Evolutionary conservation across 2,113 vertebrate species (phyloP).

Genomic region (Tretioscincus oriximinensis): DNA sequence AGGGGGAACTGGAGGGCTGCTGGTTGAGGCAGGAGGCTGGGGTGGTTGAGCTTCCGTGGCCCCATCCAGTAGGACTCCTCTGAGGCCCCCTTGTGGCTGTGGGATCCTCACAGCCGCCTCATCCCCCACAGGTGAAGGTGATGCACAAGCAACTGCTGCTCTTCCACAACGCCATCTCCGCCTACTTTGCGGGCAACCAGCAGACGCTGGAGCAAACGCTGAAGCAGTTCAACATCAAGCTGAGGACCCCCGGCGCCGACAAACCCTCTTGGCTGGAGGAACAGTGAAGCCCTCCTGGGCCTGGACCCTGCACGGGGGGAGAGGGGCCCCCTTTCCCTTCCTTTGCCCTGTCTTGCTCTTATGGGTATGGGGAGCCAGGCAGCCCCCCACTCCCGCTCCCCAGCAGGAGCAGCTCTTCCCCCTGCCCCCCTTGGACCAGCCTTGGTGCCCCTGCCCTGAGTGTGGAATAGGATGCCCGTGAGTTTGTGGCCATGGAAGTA

Average conservation of each 20-base stretch:
- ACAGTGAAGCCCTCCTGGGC: conserved; percentile 74
- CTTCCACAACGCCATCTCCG: conserved; percentile 96
- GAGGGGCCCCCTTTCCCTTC: background rate
- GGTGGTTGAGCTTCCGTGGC: too few relatives aligned
- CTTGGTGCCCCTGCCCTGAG: background rate
- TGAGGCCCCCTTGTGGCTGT: background rate
- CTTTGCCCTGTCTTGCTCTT: background rate
- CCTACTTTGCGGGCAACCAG: conserved; percentile 97
- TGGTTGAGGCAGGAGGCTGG: background rate
- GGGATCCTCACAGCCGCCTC: too few relatives aligned
- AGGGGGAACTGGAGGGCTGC: too few relatives aligned
- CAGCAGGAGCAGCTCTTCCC: background rate
- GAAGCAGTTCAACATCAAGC: conserved; percentile 94
- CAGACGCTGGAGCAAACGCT: conserved; percentile 95
- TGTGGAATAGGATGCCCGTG: too few relatives aligned
- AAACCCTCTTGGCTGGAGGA: conserved; percentile 99
- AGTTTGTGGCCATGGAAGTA: too few relatives aligned
- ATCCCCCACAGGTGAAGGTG: conserved; percentile 87
- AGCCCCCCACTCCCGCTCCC: fast-evolving
- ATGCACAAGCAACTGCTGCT: conserved; percentile 99
- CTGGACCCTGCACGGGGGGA: conserved; percentile 22
- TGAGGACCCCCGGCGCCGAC: conserved; percentile 87
- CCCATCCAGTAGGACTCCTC: background rate
- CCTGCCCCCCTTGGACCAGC: background rate
- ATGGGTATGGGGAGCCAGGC: background rate